phyloP scores from a whole-genome alignment of 2,888 invertebrate genomes.

The Polyploca ridens region DNA sequence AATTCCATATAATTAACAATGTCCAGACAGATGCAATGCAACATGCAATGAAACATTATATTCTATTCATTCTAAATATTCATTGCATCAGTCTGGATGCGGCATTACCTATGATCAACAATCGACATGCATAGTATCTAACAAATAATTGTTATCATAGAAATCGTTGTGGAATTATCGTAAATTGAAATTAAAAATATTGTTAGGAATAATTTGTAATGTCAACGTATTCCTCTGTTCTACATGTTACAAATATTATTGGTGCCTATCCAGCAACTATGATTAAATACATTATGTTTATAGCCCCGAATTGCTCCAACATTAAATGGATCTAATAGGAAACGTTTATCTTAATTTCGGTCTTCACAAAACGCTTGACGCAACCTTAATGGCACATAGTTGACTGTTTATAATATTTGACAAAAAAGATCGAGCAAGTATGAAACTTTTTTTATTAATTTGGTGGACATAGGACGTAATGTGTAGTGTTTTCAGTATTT shows the following conservation, averaged over 20 bases:
- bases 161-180: no score
- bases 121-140: no score
- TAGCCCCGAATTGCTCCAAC: slow-evolving; percentile 70
- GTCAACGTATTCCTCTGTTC: slow-evolving; percentile 35
- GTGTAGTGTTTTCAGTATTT: background rate
- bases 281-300: slow-evolving; percentile 82
- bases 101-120: no score
- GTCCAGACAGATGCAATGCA: no score
- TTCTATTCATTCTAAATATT: no score
- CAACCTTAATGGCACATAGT: slow-evolving; percentile 53
- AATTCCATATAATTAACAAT: no score
- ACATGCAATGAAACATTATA: no score
- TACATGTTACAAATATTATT: slow-evolving; percentile 51
- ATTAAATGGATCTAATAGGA: slow-evolving; percentile 79
- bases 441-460: background rate
- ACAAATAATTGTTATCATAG: no score
- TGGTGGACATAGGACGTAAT: no score
- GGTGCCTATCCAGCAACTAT: slow-evolving; percentile 57
- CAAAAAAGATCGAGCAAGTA: slow-evolving; percentile 39
- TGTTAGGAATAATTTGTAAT: background rate
- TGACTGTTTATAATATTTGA: slow-evolving; percentile 44
- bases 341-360: slow-evolving; percentile 80
- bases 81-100: no score
- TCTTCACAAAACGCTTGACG: slow-evolving; percentile 77
- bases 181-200: background rate